These are phyloP conservation scores for Acomys russatus DNA, from an alignment of 2,797 vertebrate species.

Conservation along the genomic window DNA sequence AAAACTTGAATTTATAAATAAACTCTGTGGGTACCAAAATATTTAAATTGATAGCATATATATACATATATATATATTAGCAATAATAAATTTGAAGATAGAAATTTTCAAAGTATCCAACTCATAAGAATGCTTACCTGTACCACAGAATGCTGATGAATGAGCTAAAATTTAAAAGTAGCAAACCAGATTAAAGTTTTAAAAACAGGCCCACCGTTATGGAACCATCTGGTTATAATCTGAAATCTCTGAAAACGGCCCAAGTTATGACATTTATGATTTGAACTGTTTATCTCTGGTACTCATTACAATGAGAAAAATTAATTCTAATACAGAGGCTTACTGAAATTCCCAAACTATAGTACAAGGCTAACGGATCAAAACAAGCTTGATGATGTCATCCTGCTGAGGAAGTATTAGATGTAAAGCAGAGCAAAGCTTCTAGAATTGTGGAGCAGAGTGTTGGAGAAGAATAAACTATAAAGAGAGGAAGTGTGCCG, in stretches of 20 bases:
- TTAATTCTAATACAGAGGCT: not conserved
- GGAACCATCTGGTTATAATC: not conserved
- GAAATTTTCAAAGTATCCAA: not conserved
- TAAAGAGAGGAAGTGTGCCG: not conserved
- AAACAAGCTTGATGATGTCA: not conserved
- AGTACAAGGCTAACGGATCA: not conserved
- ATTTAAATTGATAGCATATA: not conserved
- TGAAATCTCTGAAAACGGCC: not conserved
- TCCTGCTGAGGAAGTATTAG: not conserved
- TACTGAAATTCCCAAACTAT: not conserved
- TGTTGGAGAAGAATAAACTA: not conserved
- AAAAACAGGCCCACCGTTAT: not conserved
- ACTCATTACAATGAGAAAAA: not conserved
- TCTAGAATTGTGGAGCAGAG: not conserved
- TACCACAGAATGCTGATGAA: not conserved
- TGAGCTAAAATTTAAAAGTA: not conserved
- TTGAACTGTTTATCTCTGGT: not conserved
- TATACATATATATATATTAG: no score
- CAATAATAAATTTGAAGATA: constrained; percentile 9
- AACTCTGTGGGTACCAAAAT: not conserved
- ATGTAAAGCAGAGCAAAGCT: not conserved
- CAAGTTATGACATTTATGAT: not conserved
- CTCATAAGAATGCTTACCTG: not conserved
- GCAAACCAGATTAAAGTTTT: not conserved
- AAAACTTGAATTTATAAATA: not conserved